phyloP scores from a whole-genome alignment of 2,113 vertebrate species.

The Xenopus borealis region DNA sequence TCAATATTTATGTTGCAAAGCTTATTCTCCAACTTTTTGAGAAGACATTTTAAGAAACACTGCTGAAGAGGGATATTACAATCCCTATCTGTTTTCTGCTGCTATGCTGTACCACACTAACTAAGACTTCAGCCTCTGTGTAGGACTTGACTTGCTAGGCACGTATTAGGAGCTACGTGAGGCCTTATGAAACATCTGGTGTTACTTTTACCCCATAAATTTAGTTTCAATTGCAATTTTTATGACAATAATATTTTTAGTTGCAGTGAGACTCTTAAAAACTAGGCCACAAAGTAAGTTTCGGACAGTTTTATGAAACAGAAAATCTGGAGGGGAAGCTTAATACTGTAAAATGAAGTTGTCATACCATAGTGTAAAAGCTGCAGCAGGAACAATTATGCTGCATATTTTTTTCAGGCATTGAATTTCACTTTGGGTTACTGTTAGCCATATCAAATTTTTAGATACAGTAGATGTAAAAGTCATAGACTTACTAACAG shows the following conservation, averaged over 20 bases:
- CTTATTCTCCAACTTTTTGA: no score
- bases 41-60: no score
- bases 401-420: slow-evolving; percentile 15
- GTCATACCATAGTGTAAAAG: slow-evolving; percentile 13
- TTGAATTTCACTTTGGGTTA: slow-evolving; percentile 14
- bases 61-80: no score
- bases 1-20: no score
- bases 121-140: background rate
- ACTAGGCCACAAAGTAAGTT: slow-evolving; percentile 31
- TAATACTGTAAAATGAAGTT: slow-evolving; percentile 22
- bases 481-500: no score
- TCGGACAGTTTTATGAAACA: slow-evolving; percentile 23
- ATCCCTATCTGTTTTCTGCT: no score
- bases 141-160: slow-evolving; percentile 26
- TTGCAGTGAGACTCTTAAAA: slow-evolving; percentile 17
- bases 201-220: slow-evolving; percentile 28
- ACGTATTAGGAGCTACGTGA: slow-evolving; percentile 21
- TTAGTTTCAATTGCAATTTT: slow-evolving; percentile 32
- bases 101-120: no score
- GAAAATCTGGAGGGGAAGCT: slow-evolving; percentile 19
- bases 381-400: slow-evolving; percentile 18
- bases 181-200: slow-evolving; percentile 27
- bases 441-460: background rate
- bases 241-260: slow-evolving; percentile 28
- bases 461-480: no score